phyloP scores from a whole-genome alignment of 2,113 vertebrate species.

The Microtus montanus region DNA sequence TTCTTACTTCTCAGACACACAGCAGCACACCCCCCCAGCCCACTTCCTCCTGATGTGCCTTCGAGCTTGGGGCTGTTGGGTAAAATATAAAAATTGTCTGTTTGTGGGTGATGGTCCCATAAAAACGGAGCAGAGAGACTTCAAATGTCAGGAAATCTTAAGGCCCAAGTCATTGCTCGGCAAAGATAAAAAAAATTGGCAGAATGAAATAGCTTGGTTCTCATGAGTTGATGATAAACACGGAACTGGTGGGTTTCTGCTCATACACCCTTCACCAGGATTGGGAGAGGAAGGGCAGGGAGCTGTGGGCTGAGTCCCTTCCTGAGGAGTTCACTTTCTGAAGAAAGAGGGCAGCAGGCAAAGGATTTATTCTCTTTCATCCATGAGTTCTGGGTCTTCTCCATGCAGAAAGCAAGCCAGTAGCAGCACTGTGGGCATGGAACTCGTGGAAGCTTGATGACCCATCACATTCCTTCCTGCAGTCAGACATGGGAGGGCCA shows the following conservation, averaged over 20 bases:
- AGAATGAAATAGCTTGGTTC: neutral
- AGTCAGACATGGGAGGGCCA: neutral
- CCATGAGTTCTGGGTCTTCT: neutral
- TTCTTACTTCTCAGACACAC: neutral
- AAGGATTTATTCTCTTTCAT: neutral
- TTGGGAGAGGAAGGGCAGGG: neutral
- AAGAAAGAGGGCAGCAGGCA: neutral
- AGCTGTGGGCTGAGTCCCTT: neutral
- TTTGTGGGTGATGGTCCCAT: neutral
- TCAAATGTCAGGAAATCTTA: neutral
- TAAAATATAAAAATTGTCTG: neutral
- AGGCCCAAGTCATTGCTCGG: neutral
- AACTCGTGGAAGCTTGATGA: neutral
- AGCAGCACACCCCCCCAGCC: fast-evolving
- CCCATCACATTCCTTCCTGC: neutral
- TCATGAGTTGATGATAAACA: neutral
- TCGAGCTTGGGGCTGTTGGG: neutral
- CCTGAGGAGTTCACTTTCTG: neutral
- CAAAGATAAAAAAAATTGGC: neutral
- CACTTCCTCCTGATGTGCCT: neutral
- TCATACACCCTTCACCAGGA: neutral
- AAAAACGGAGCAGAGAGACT: neutral
- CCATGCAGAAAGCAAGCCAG: neutral
- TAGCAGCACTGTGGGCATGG: neutral
- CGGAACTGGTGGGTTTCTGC: neutral